Percentiles rank a stretch among this genome's conserved stretches.
Evolutionary conservation across 2,888 invertebrate genomes (phyloP).

Genomic region (Ophion ellenae): DNA sequence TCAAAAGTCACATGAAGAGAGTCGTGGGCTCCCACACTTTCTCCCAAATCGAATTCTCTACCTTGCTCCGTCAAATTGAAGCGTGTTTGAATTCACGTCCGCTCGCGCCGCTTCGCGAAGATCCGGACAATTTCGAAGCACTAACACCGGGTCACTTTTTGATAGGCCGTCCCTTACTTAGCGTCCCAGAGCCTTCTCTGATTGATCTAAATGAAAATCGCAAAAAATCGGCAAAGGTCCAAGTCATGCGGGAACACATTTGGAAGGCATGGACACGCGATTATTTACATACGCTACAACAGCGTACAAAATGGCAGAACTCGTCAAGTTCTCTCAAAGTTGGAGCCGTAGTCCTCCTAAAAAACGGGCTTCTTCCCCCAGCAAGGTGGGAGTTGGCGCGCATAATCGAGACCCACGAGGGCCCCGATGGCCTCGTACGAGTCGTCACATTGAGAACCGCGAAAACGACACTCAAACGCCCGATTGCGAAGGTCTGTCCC

Average conservation of each 20-base stretch:
- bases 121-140: slow-evolving; percentile 54
- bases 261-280: slow-evolving; percentile 70
- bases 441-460: slow-evolving; percentile 48
- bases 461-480: too few species aligned
- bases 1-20: slow-evolving; percentile 65
- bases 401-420: slow-evolving; percentile 65
- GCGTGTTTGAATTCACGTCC: slow-evolving; percentile 67
- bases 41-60: slow-evolving; percentile 69
- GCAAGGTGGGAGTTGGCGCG: slow-evolving; percentile 67
- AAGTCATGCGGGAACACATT: slow-evolving; percentile 62
- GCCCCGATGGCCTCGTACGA: slow-evolving; percentile 65
- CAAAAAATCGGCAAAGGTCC: too few species aligned
- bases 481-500: too few species aligned
- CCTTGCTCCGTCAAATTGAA: slow-evolving; percentile 62
- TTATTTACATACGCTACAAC: slow-evolving; percentile 70
- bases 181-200: slow-evolving; percentile 65
- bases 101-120: slow-evolving; percentile 40
- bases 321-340: slow-evolving; percentile 33
- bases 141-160: slow-evolving; percentile 72
- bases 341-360: slow-evolving; percentile 66
- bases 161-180: slow-evolving; percentile 65
- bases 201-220: too few species aligned
- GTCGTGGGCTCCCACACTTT: slow-evolving; percentile 64
- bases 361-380: slow-evolving; percentile 64
- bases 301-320: slow-evolving; percentile 67